A percentile compares a stretch with the other conserved stretches of the same genome.
phyloP scores from a whole-genome alignment of 2,113 vertebrate species.

The Sterrhoptilus dennistouni region DNA sequence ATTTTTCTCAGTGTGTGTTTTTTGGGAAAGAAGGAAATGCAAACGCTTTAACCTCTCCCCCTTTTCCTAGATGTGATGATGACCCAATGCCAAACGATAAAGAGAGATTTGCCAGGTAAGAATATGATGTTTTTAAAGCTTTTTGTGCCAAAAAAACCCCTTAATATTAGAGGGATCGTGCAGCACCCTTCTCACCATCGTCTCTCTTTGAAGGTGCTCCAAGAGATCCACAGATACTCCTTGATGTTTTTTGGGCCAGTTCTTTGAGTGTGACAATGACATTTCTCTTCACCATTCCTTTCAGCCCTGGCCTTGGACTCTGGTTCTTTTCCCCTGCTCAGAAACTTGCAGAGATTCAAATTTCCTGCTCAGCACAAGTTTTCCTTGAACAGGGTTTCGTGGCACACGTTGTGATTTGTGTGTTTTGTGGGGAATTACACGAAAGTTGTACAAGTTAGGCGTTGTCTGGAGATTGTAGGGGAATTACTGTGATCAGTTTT shows the following conservation, averaged over 20 bases:
- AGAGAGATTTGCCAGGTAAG: constrained; percentile 95
- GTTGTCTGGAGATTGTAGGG: background rate
- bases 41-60: background rate
- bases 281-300: background rate
- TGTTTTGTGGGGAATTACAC: background rate
- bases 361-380: background rate
- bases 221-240: background rate
- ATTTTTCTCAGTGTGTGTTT: fast-evolving
- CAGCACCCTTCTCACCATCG: background rate
- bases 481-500: background rate
- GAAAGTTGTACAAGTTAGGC: background rate
- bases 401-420: background rate
- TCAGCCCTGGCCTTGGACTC: background rate
- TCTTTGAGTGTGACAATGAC: background rate
- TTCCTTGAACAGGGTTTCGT: background rate
- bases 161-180: fast-evolving
- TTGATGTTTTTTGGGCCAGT: background rate
- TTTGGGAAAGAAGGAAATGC: background rate
- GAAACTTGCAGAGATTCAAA: background rate
- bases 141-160: background rate
- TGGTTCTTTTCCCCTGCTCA: background rate
- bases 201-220: background rate
- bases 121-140: background rate
- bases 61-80: constrained; percentile 85
- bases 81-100: constrained; percentile 87